phyloP scores from a whole-genome alignment of 2,113 vertebrate genomes.

The Pelodiscus sinensis region DNA sequence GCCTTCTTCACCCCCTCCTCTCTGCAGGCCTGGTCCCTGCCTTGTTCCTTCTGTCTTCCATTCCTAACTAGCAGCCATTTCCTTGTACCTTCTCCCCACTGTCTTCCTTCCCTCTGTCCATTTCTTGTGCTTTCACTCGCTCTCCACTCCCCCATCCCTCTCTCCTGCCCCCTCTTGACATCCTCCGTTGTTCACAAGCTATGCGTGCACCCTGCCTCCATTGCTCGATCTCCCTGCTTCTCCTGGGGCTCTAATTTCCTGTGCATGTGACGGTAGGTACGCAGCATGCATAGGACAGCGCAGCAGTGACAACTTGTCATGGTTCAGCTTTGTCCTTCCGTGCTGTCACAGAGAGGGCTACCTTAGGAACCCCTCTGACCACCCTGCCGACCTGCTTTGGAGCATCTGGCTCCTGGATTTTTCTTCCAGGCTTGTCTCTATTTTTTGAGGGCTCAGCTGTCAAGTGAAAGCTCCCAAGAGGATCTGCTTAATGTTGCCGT shows the following conservation, averaged over 20 bases:
- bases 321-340: neutral
- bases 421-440: accelerated
- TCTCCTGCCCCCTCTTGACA: neutral
- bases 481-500: neutral
- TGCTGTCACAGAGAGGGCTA: too few relatives aligned
- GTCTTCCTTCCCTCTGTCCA: neutral
- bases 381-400: neutral
- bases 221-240: neutral
- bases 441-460: neutral
- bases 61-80: accelerated
- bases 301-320: neutral
- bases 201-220: neutral
- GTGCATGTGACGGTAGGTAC: neutral
- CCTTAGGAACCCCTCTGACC: neutral
- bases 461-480: neutral
- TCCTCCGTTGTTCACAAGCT: neutral
- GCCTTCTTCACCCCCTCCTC: too few relatives aligned
- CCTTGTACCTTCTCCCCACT: neutral
- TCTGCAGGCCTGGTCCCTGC: neutral
- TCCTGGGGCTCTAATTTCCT: neutral
- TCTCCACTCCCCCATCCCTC: neutral
- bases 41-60: neutral
- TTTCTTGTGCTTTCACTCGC: neutral
- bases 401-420: neutral
- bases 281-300: neutral